phyloP scores from a whole-genome alignment of 2,113 vertebrate species.

The Rostratula benghalensis region DNA sequence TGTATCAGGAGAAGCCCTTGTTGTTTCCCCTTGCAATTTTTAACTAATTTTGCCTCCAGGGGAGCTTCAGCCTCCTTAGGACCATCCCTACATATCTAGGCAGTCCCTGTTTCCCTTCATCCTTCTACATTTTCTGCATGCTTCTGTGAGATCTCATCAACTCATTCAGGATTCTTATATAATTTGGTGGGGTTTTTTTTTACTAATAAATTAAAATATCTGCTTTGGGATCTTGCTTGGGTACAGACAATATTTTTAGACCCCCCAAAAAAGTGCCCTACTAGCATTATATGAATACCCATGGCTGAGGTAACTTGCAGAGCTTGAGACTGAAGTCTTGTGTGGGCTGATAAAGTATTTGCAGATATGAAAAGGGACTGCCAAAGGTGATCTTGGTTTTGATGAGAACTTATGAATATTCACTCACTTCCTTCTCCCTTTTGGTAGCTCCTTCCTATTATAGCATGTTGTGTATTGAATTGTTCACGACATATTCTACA shows the following conservation, averaged over 20 bases:
- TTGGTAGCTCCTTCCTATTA: not conserved
- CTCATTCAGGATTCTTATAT: not conserved
- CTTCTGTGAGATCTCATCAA: not conserved
- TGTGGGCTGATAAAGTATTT: not conserved
- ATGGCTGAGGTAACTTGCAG: not conserved
- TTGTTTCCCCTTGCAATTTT: not conserved
- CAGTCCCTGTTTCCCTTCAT: not conserved
- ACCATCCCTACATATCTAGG: not conserved
- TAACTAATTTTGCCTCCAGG: not conserved
- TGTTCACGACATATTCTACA: not conserved
- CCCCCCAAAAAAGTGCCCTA: not conserved
- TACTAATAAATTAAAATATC: not conserved
- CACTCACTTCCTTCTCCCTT: not conserved
- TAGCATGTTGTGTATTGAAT: not conserved
- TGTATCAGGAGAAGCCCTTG: not conserved
- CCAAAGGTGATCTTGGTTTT: not conserved
- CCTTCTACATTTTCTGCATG: not conserved
- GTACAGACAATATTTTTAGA: not conserved
- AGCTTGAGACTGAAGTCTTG: not conserved
- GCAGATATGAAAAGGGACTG: not conserved
- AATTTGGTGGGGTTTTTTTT: not conserved
- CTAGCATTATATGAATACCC: not conserved
- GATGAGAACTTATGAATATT: conserved; percentile 18
- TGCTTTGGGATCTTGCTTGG: not conserved
- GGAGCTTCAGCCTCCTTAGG: not conserved